Conservation (phyloP, 2,888 invertebrate genomes). For the Caenorhabditis sp. region DNA sequence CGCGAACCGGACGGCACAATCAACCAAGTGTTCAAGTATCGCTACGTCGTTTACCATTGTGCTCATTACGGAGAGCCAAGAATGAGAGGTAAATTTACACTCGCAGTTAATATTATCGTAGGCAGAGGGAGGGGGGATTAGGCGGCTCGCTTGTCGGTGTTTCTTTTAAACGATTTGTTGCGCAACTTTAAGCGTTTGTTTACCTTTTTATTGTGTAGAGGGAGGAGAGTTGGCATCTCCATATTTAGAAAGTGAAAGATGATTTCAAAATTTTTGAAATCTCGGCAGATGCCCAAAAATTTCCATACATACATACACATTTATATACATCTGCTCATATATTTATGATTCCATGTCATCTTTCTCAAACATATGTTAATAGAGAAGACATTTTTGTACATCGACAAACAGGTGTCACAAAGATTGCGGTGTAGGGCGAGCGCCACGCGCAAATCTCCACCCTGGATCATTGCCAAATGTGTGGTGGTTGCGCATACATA, state of each 20-base stretch:
- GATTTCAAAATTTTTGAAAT: background rate
- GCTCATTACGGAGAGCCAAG: constrained; percentile 66
- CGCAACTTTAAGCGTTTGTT: background rate
- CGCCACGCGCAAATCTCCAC: background rate
- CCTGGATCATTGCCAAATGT: constrained; percentile 1
- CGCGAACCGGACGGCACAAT: constrained; percentile 41
- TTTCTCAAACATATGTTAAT: background rate
- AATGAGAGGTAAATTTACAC: constrained; percentile 63
- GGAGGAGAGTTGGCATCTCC: too few relatives aligned
- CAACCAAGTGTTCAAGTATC: constrained; percentile 57
- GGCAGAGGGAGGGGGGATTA: background rate
- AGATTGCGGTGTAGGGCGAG: background rate
- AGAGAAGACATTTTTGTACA: background rate
- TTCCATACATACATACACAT: background rate
- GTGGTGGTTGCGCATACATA: background rate
- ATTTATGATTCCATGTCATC: too few relatives aligned
- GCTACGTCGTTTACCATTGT: constrained; percentile 70
- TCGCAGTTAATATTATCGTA: too few relatives aligned
- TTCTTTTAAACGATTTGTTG: background rate
- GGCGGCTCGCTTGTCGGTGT: too few relatives aligned
- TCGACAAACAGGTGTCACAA: background rate
- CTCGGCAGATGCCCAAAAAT: background rate
- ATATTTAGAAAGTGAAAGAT: too few relatives aligned
- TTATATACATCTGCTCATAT: background rate
- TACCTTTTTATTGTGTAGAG: background rate